phyloP scores from a whole-genome alignment of 2,113 vertebrate genomes.

The Tenrec ecaudatus region DNA sequence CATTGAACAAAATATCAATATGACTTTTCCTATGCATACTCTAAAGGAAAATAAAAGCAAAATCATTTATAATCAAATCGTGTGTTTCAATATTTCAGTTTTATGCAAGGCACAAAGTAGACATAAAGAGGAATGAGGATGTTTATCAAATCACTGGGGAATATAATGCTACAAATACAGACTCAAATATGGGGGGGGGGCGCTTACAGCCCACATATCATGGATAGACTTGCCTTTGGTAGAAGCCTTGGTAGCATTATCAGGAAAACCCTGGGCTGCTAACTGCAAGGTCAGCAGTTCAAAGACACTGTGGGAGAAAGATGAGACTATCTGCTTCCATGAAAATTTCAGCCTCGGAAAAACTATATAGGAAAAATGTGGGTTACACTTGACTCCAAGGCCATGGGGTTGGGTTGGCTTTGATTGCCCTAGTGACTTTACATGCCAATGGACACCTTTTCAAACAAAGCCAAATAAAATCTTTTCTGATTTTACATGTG shows the following conservation, averaged over 20 bases:
- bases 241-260: too few relatives aligned
- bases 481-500: not conserved
- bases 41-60: too few relatives aligned
- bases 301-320: too few relatives aligned
- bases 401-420: too few relatives aligned
- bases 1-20: constrained; percentile 22
- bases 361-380: too few relatives aligned
- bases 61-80: not conserved
- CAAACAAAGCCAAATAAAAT: not conserved
- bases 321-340: too few relatives aligned
- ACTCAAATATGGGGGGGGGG: not conserved
- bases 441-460: not conserved
- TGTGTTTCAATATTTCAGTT: not conserved
- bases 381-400: too few relatives aligned
- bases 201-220: not conserved
- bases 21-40: not conserved
- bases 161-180: not conserved
- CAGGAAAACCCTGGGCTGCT: too few relatives aligned
- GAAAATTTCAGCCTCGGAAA: too few relatives aligned
- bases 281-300: too few relatives aligned
- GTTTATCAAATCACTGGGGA: not conserved
- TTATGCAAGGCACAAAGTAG: not conserved
- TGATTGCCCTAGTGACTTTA: not conserved
- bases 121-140: not conserved
- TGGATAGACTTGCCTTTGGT: not conserved